Base-by-base conservation (phyloP, 2,113 vertebrate species). In the Cololabis saira region DNA sequence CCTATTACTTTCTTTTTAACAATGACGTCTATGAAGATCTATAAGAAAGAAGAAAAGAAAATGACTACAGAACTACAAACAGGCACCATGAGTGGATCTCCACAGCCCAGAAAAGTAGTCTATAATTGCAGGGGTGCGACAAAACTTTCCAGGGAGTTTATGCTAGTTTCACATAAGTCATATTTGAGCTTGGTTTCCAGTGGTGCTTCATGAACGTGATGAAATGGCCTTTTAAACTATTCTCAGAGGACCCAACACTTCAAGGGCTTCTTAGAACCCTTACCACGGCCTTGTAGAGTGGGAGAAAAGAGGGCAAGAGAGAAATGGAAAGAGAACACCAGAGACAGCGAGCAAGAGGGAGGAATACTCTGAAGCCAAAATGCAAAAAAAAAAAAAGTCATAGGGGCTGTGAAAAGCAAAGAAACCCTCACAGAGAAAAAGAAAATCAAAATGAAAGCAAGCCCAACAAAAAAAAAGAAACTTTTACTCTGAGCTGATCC, bases 221-320 rank as follows among this genome's bases (percentile, higher is more conserved):
- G 86, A 87, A 90, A 89, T 90, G 87, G 88, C 82, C 85, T 88
- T 93, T 92, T 91, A 90, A 93, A 91, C 79, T 85, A 67, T 83
- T 89, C 91, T 88, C 92, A 63, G 84, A 90, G 89, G 88, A 82
- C 74, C 76, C 76, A 84, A 76, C 86, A 92, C 90, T 92, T 93
- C 90, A 93, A 93, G 90, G 89, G 86, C 80, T 88, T 73, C 86
- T 93, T 73, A 89, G 91, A 93, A 93, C 90, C 90, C 83, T 72
- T 68, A 89, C 83, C 80, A 78, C 80, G 80, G 89, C 88, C 90
- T 65, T 40, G 80, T 87, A 91, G 86, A 83, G 67, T 78, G 67
- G 48, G 76, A 74, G 77, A 82, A 79, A 86, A 90, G 83, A 87
- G 81, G 66, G 70, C 66, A 62, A 81, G 71, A 71, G 70, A 83